phyloP scores from a whole-genome alignment of 2,797 vertebrate species.

The Xiphorhynchus erythropygius region DNA sequence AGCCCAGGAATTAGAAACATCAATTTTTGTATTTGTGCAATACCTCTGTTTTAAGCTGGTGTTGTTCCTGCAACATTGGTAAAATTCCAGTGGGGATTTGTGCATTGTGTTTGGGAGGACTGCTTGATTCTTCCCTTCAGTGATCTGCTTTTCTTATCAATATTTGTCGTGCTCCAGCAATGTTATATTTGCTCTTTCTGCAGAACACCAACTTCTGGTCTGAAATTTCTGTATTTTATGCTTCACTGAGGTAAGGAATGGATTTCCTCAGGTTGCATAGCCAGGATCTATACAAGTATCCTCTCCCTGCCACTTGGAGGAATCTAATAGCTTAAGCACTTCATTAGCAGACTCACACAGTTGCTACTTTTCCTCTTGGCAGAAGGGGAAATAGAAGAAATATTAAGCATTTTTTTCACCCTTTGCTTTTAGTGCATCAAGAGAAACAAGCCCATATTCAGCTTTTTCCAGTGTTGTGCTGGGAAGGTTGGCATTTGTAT shows the following conservation, averaged over 20 bases:
- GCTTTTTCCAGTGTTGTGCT: background rate
- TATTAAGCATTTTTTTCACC: background rate
- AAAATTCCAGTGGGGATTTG: background rate
- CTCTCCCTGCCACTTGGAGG: background rate
- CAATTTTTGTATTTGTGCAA: background rate
- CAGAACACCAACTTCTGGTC: background rate
- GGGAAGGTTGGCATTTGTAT: background rate
- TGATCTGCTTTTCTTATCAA: background rate
- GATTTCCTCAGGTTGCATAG: background rate
- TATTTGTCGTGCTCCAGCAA: background rate
- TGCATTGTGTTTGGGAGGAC: background rate
- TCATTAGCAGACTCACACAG: background rate
- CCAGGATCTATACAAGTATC: background rate
- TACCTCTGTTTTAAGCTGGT: background rate
- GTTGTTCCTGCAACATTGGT: background rate
- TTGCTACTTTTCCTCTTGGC: background rate
- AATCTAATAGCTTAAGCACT: background rate
- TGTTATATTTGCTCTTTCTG: background rate
- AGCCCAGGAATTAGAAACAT: background rate
- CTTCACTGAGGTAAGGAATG: background rate
- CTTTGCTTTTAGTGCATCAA: background rate
- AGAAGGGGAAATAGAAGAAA: background rate
- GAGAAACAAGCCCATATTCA: background rate
- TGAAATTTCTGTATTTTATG: constrained; percentile 16
- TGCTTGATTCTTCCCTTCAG: background rate